Evolutionary conservation across 2,888 invertebrate genomes (phyloP).

Genomic region (Dione vanillae): DNA sequence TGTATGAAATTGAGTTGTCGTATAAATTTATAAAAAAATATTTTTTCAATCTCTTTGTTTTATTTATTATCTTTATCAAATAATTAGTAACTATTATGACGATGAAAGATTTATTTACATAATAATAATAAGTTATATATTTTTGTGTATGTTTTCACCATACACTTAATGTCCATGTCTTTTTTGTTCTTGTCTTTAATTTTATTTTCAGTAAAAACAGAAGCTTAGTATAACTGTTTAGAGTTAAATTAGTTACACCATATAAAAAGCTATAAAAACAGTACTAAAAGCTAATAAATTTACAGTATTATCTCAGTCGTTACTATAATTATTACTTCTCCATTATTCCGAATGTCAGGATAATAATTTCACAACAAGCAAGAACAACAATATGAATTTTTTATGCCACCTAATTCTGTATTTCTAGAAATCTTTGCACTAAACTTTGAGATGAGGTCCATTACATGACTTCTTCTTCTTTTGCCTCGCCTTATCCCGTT

Average conservation of each 20-base stretch:
- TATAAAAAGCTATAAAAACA: background rate
- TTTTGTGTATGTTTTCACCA: no score
- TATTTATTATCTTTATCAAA: constrained; percentile 24
- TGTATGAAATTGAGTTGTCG: constrained; percentile 72
- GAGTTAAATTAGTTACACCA: no score
- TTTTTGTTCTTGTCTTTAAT: no score
- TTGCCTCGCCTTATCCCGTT: no score
- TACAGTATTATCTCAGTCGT: background rate
- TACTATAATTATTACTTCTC: constrained; percentile 4
- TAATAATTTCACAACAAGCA: constrained; percentile 27
- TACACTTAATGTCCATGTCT: no score
- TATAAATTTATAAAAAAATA: constrained; percentile 80
- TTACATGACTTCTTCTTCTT: no score
- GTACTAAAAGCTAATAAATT: background rate
- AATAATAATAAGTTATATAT: no score
- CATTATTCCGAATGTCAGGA: constrained; percentile 17
- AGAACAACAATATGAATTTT: constrained; percentile 33
- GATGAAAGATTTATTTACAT: no score
- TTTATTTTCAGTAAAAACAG: no score
- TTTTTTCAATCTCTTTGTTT: constrained; percentile 66
- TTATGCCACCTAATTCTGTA: constrained; percentile 19
- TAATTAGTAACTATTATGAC: no score
- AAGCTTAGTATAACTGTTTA: no score
- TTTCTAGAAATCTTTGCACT: constrained; percentile 29
- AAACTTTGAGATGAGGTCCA: constrained; percentile 20